These are phyloP conservation scores for Drosophila paramelanica DNA, from an alignment of 2,888 invertebrate genomes.

Conservation along the genomic window DNA sequence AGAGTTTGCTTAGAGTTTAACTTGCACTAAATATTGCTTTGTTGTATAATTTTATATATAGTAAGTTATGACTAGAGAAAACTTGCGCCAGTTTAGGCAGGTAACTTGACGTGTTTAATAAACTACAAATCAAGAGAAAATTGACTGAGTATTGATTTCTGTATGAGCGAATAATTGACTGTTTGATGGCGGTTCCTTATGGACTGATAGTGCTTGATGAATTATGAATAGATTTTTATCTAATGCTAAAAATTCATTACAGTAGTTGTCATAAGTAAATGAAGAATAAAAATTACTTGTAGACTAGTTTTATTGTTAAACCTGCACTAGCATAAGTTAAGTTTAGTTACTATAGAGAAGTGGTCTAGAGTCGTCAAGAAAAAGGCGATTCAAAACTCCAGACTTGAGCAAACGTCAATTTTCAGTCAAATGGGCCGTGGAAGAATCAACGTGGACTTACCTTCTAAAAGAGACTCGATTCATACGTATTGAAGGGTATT, in stretches of 20 bases:
- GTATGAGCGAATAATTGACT: conserved; percentile 32
- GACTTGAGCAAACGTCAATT: too few relatives aligned
- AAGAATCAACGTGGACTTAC: conserved; percentile 55
- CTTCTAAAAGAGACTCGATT: conserved; percentile 36
- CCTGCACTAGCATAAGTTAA: conserved; percentile 58
- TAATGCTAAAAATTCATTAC: conserved; percentile 42
- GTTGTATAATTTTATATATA: conserved; percentile 24
- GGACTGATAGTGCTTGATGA: conserved; percentile 40
- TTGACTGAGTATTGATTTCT: conserved; percentile 28
- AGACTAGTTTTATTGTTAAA: conserved; percentile 53
- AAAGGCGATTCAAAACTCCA: background rate
- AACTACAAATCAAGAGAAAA: conserved; percentile 60
- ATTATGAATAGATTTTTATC: conserved; percentile 10
- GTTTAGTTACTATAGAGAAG: conserved; percentile 20
- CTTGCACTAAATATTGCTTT: conserved; percentile 57
- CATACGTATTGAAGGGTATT: conserved; percentile 8
- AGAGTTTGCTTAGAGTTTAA: conserved; percentile 65
- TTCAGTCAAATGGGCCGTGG: conserved; percentile 4
- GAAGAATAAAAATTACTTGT: conserved; percentile 16
- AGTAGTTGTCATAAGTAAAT: conserved; percentile 43
- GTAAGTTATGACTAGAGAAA: conserved; percentile 52
- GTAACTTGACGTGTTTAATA: conserved; percentile 22
- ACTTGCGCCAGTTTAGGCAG: conserved; percentile 33
- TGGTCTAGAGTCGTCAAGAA: conserved; percentile 12
- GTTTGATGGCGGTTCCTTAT: conserved; percentile 8